Evolutionary conservation across 1,140 invertebrate genomes (phyloP).

Genomic region (Neotoxoptera formosana): DNA sequence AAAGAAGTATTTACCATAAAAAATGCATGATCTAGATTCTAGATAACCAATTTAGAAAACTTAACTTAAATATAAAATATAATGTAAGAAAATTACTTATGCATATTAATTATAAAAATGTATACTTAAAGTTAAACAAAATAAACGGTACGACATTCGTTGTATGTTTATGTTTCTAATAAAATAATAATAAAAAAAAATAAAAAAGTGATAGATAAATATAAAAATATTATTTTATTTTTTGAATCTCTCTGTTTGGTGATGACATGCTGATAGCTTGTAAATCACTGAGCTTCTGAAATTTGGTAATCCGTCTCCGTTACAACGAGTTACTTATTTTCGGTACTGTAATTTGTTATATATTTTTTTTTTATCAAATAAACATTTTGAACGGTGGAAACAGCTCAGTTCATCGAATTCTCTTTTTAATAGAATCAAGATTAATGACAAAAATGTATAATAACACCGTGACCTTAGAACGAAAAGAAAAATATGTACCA

Average conservation of each 20-base stretch:
- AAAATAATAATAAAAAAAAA: not conserved
- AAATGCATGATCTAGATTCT: no score
- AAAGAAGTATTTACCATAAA: no score
- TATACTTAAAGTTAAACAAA: no score
- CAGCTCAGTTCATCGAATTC: not conserved
- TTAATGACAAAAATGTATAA: constrained; percentile 57
- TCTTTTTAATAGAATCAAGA: constrained; percentile 45
- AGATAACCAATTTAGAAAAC: no score
- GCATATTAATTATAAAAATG: no score
- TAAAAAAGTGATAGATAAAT: not conserved
- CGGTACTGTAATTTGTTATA: constrained; percentile 39
- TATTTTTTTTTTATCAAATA: constrained; percentile 17
- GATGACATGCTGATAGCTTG: constrained; percentile 13
- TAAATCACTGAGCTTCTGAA: not conserved
- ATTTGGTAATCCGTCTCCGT: constrained; percentile 47
- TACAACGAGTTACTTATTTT: constrained; percentile 52
- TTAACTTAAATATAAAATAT: no score
- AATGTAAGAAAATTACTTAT: no score
- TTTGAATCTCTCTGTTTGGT: not conserved
- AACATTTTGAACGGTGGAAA: not conserved
- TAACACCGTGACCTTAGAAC: constrained; percentile 48
- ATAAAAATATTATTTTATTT: not conserved
- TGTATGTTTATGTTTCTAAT: not conserved
- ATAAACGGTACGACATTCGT: no score
- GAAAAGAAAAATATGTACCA: not conserved